Percentiles rank a stretch among this genome's conserved stretches.
Conservation (phyloP, 2,797 vertebrate genomes). For the Syncerus caffer region DNA sequence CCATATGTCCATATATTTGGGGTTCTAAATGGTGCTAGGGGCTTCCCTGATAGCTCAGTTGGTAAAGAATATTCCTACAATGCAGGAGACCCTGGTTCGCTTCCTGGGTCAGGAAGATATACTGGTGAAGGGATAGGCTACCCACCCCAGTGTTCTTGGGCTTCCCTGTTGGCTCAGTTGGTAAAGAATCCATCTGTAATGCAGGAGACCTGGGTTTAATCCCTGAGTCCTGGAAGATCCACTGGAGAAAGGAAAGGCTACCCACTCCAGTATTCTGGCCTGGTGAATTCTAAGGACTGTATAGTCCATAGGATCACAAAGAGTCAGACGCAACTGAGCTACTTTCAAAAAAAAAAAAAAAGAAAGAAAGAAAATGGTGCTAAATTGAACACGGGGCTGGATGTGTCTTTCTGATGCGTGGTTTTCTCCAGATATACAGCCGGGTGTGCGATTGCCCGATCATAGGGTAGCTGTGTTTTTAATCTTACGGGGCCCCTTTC, state of each 20-base stretch:
- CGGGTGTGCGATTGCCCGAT: not conserved
- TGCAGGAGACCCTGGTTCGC: not conserved
- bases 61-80: not conserved
- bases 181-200: not conserved
- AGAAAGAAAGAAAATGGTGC: not conserved
- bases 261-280: not conserved
- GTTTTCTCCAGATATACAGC: not conserved
- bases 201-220: not conserved
- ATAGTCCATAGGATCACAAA: not conserved
- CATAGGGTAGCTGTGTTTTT: not conserved
- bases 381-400: not conserved
- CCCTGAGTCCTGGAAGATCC: not conserved
- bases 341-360: not conserved
- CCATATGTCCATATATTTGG: not conserved
- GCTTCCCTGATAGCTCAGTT: not conserved
- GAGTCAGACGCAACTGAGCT: not conserved
- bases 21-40: not conserved
- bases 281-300: not conserved
- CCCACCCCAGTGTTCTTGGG: too few species aligned
- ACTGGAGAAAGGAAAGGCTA: not conserved
- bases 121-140: not conserved
- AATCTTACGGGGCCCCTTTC: not conserved
- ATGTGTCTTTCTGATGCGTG: not conserved
- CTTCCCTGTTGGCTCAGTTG: not conserved
- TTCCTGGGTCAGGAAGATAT: rapidly evolving